These are phyloP conservation scores for Epinephelus lanceolatus DNA, from an alignment of 2,113 vertebrate species.

Conservation along the genomic window DNA sequence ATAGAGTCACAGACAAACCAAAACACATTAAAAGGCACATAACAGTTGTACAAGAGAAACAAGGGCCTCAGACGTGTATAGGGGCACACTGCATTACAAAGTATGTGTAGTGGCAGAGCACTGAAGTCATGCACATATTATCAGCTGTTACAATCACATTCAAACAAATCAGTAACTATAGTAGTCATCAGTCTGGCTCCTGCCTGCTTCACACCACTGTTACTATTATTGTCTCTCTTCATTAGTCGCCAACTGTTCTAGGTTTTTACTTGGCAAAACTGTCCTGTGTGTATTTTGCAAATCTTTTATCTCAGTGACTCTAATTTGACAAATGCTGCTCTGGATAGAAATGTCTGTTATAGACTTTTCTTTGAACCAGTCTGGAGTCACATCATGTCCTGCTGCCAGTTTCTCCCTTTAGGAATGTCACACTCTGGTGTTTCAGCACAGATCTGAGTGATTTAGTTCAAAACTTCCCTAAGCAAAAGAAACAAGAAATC, in stretches of 20 bases:
- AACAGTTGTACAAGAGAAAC: background rate
- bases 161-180: background rate
- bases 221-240: background rate
- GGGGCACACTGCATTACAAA: background rate
- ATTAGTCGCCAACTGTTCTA: background rate
- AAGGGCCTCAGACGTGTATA: background rate
- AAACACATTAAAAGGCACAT: background rate
- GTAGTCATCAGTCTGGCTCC: background rate
- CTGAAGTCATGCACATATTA: background rate
- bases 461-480: constrained; percentile 2
- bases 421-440: constrained; percentile 58
- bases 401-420: background rate
- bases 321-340: background rate
- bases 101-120: background rate
- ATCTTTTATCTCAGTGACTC: background rate
- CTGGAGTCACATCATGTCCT: background rate
- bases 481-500: background rate
- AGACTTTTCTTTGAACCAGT: background rate
- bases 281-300: background rate
- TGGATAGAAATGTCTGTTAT: no score
- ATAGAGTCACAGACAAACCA: background rate
- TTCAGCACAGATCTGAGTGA: constrained; percentile 26
- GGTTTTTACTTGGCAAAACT: background rate
- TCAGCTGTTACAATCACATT: background rate
- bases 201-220: background rate